These are phyloP conservation scores for Propithecus coquereli DNA, from an alignment of 2,113 vertebrate species.

Conservation along the genomic window DNA sequence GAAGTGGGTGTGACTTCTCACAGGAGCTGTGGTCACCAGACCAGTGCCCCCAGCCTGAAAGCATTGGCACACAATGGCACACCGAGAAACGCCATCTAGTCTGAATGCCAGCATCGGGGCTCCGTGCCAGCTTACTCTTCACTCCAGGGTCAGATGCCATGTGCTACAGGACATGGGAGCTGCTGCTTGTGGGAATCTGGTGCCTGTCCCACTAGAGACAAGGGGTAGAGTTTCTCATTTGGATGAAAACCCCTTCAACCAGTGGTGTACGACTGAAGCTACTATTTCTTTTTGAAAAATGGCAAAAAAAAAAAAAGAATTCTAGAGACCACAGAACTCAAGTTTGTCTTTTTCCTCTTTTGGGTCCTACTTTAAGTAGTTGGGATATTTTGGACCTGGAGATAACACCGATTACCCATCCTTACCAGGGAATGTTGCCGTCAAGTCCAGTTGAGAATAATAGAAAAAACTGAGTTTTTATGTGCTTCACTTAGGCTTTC, in stretches of 20 bases:
- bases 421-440: constrained; percentile 56
- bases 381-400: constrained; percentile 71
- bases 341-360: constrained; percentile 69
- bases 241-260: constrained; percentile 72
- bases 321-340: constrained; percentile 72
- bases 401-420: constrained; percentile 51
- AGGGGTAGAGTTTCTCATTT: constrained; percentile 66
- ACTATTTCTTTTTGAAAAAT: constrained; percentile 55
- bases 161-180: constrained; percentile 68
- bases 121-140: constrained; percentile 76
- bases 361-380: constrained; percentile 68
- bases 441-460: constrained; percentile 70
- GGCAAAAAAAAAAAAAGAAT: constrained; percentile 56
- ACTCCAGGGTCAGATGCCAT: constrained; percentile 75
- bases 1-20: constrained; percentile 94
- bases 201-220: constrained; percentile 68
- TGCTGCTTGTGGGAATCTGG: constrained; percentile 55
- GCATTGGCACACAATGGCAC: constrained; percentile 95
- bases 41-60: constrained; percentile 91
- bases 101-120: constrained; percentile 52
- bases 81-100: constrained; percentile 92
- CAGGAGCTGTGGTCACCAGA: constrained; percentile 86
- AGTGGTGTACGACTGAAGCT: constrained; percentile 74
- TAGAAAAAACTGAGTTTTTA: constrained; percentile 71
- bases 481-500: constrained; percentile 69